These are phyloP conservation scores for Dipodomys ordii DNA, from an alignment of 2,113 vertebrate species.

Conservation along the genomic window DNA sequence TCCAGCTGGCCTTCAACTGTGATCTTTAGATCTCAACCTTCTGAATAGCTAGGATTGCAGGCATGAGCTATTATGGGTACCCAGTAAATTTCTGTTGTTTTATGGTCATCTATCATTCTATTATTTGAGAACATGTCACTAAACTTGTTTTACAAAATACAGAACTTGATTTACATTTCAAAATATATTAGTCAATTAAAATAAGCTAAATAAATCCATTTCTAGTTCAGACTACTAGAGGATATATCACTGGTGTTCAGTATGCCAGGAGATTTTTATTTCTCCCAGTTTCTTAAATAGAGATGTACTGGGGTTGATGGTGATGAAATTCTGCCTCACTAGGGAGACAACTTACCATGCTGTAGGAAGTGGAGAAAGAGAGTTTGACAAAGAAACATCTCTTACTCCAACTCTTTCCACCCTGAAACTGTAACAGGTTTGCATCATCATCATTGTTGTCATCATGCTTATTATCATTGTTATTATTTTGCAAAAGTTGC, in stretches of 20 bases:
- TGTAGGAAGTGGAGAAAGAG: not conserved
- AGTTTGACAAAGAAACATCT: not conserved
- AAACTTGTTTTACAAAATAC: not conserved
- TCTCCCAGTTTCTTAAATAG: not conserved
- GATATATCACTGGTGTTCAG: not conserved
- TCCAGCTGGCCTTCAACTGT: too few species aligned
- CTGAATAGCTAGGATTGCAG: too few species aligned
- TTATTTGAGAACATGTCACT: not conserved
- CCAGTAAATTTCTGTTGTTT: too few species aligned
- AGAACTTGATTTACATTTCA: not conserved
- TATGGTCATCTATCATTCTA: not conserved
- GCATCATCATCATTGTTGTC: not conserved
- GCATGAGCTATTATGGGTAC: too few species aligned
- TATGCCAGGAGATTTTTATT: not conserved
- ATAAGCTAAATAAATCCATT: not conserved
- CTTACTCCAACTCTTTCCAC: not conserved
- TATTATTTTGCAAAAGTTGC: constrained; percentile 46
- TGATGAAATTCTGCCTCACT: not conserved
- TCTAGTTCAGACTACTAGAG: not conserved
- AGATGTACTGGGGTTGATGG: not conserved
- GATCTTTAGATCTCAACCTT: too few species aligned
- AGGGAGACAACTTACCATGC: not conserved
- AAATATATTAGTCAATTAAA: not conserved
- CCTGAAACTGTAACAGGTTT: not conserved
- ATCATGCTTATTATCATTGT: not conserved